Evolutionary conservation across 2,113 vertebrate genomes (phyloP).

Genomic region (Chunga burmeisteri): DNA sequence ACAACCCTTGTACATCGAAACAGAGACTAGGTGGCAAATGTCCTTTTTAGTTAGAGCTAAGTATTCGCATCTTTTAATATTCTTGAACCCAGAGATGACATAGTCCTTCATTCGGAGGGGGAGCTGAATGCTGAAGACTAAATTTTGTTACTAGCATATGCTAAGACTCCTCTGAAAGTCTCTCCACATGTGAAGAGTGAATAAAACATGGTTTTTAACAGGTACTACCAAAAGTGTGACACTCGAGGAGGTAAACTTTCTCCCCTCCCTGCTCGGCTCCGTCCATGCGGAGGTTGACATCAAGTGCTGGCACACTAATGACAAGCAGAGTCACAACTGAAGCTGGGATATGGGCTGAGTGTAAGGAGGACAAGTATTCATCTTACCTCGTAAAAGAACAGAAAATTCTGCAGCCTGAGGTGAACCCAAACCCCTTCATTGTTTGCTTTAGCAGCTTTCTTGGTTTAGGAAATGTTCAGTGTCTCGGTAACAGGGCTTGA

Average conservation of each 20-base stretch:
- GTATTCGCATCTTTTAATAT: conserved; percentile 18
- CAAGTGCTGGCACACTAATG: neutral
- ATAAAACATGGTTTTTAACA: neutral
- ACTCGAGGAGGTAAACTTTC: neutral
- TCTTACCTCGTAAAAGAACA: neutral
- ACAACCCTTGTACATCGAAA: neutral
- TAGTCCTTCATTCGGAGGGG: neutral
- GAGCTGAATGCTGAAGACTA: conserved; percentile 31
- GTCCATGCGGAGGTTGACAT: neutral
- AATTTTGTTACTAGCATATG: conserved; percentile 20
- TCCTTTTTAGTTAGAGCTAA: neutral
- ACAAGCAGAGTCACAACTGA: neutral
- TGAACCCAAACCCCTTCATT: neutral
- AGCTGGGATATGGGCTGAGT: neutral
- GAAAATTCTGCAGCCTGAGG: neutral
- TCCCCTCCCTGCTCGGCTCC: neutral
- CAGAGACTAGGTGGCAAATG: neutral
- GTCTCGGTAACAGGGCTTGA: neutral
- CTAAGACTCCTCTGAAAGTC: conserved; percentile 6
- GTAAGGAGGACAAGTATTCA: neutral
- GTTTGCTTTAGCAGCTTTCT: neutral
- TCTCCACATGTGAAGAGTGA: neutral
- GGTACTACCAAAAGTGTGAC: neutral
- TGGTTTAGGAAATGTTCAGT: neutral
- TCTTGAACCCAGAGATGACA: conserved; percentile 33